These are phyloP conservation scores for Sesia apiformis DNA, from an alignment of 2,888 invertebrate species.

Conservation along the genomic window DNA sequence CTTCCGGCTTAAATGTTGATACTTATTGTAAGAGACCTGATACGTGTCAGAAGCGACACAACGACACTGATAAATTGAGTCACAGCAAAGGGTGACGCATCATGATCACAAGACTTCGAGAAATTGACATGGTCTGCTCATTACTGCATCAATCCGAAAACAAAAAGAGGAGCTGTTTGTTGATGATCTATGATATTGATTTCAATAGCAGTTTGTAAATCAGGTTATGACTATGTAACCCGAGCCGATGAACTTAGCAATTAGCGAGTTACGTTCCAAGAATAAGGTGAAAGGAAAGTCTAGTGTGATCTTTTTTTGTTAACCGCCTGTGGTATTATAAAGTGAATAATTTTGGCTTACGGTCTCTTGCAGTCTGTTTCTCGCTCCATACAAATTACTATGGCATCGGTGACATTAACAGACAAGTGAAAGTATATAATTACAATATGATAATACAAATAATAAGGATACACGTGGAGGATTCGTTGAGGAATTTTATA, in stretches of 20 bases:
- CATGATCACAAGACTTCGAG: no score
- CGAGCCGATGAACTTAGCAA: constrained; percentile 45
- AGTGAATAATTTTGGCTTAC: constrained; percentile 46
- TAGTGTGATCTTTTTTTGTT: constrained; percentile 39
- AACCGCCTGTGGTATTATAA: constrained; percentile 45
- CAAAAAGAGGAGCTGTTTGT: no score
- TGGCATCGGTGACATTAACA: constrained; percentile 38
- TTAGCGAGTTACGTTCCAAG: constrained; percentile 44
- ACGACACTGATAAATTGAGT: no score
- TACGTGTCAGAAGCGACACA: no score
- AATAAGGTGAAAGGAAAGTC: constrained; percentile 45
- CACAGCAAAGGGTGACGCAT: no score
- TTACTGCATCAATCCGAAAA: no score
- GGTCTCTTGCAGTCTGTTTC: constrained; percentile 25
- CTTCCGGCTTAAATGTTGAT: constrained; percentile 17
- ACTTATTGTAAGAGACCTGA: neutral
- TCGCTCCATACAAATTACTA: constrained; percentile 49
- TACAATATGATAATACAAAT: constrained; percentile 20
- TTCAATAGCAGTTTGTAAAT: neutral
- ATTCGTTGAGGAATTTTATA: constrained; percentile 6
- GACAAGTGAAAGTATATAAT: constrained; percentile 56
- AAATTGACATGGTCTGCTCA: no score
- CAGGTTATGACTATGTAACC: constrained; percentile 22
- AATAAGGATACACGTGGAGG: constrained; percentile 13
- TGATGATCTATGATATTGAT: no score